Evolutionary conservation across 2,797 vertebrate genomes (phyloP), one percentile per base, ranked within the genome.

Genomic region (Gouania willdenowi): DNA sequence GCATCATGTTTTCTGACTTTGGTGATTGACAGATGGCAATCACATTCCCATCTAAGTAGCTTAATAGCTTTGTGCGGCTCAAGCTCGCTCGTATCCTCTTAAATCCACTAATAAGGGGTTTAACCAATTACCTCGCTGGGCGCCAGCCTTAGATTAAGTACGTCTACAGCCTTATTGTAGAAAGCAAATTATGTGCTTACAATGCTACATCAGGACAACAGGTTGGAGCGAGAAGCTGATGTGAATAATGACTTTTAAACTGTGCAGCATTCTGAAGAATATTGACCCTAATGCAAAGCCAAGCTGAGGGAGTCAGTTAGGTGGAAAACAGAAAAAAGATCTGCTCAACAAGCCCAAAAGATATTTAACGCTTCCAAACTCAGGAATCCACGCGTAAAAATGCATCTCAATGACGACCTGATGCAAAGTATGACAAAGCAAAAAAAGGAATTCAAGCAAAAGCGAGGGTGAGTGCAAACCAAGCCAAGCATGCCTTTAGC

Each of bases 401-500:
- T 72, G 71, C 69, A 33, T 49, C 61, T 71, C 44, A 55, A 72
- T 66, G 54, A 79, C 86, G 75, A 74, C 66, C 78, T 61, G 64
- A 83, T 72, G 83, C 66, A 41, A 68, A 62, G 39, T 70, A 89
- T 87, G 86, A 69, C 54, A 80, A 83, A 76, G 53, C 48, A 76
- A 83, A 75, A 74, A 81, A 78, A 64, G n/a, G n/a, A n/a, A n/a
- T n/a, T 70, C 60, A 81, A 82, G 75, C 74, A 82, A 50, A 75
- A 77, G 71, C 58, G 26, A 64, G 39, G 70, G 82, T 87, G 82
- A 81, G 81, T 80, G 84, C 75, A 87, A 81, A 81, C 67, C 81
- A 86, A 82, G 67, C 71, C 77, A 83, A 81, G 82, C 88, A 89
- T 91, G 87, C 83, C 77, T 81, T 81, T 81, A 66, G 68, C 69